Percentiles rank a stretch among this genome's conserved stretches.
These are phyloP conservation scores for Gambusia yucatana DNA, from an alignment of 2,797 vertebrate genomes.

Conservation along the genomic window DNA sequence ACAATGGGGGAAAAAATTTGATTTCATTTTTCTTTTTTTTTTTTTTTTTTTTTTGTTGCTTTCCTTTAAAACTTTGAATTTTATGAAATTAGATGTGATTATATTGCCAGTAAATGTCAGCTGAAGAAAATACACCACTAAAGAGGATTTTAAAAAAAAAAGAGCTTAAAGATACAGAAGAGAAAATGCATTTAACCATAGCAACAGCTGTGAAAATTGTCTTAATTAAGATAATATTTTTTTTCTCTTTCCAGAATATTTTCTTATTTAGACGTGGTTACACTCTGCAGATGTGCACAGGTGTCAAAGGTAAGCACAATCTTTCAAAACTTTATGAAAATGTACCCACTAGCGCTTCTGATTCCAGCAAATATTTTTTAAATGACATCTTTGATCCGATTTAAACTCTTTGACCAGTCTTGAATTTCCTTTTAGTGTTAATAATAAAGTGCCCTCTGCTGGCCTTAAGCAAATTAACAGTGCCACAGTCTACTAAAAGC, in stretches of 20 bases:
- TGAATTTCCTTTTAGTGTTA: constrained; percentile 24
- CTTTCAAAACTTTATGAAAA: not conserved
- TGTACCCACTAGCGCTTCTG: not conserved
- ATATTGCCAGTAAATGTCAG: not conserved
- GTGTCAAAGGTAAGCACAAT: constrained; percentile 89
- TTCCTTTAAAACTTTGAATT: not conserved
- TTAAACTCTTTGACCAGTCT: constrained; percentile 7
- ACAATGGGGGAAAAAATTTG: not conserved
- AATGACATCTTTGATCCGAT: not conserved
- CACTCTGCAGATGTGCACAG: constrained; percentile 94
- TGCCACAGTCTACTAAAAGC: not conserved
- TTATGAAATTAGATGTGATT: not conserved
- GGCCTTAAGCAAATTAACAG: constrained; percentile 28
- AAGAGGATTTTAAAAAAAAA: not conserved
- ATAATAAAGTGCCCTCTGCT: constrained; percentile 60
- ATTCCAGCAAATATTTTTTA: not conserved
- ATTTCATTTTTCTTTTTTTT: not conserved
- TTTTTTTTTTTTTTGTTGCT: not conserved
- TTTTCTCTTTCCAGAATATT: constrained; percentile 89
- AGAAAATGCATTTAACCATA: not conserved
- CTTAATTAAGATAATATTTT: constrained; percentile 16
- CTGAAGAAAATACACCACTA: not conserved
- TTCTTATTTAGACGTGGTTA: constrained; percentile 97
- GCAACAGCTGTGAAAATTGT: not conserved
- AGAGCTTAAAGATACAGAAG: not conserved